phyloP scores from a whole-genome alignment of 2,113 vertebrate species.

The Illadopsis cleaveri region DNA sequence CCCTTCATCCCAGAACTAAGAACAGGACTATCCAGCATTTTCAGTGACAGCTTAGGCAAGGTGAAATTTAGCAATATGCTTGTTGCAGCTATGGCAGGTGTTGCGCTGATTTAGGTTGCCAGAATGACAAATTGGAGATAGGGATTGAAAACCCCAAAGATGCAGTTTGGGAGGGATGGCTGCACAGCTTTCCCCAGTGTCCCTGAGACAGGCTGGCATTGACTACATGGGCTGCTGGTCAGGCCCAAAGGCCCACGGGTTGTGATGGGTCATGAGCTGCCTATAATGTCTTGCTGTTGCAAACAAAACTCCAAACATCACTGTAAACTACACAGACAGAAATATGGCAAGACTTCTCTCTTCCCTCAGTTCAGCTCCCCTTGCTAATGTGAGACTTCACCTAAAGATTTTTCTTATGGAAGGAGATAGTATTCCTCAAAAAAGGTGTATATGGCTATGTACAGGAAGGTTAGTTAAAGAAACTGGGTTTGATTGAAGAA shows the following conservation, averaged over 20 bases:
- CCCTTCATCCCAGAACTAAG: not conserved
- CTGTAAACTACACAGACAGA: not conserved
- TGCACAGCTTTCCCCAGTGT: not conserved
- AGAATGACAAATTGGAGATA: not conserved
- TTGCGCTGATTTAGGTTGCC: not conserved
- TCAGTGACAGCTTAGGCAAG: not conserved
- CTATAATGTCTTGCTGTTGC: not conserved
- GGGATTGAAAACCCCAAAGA: not conserved
- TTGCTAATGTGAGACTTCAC: not conserved
- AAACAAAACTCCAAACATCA: not conserved
- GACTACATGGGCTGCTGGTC: not conserved
- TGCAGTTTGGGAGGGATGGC: not conserved
- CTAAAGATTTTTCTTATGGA: not conserved
- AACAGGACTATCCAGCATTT: not conserved
- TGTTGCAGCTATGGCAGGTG: rapidly evolving
- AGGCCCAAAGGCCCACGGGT: not conserved
- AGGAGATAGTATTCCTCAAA: not conserved
- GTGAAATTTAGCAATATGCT: not conserved
- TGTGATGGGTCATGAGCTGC: not conserved
- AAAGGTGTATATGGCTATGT: not conserved
- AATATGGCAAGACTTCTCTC: not conserved
- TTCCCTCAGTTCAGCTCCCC: not conserved
- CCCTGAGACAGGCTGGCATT: not conserved
- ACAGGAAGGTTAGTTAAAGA: not conserved
- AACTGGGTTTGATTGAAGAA: not conserved